phyloP scores from a whole-genome alignment of 2,888 invertebrate species.

The Caenorhabditis panamensis region DNA sequence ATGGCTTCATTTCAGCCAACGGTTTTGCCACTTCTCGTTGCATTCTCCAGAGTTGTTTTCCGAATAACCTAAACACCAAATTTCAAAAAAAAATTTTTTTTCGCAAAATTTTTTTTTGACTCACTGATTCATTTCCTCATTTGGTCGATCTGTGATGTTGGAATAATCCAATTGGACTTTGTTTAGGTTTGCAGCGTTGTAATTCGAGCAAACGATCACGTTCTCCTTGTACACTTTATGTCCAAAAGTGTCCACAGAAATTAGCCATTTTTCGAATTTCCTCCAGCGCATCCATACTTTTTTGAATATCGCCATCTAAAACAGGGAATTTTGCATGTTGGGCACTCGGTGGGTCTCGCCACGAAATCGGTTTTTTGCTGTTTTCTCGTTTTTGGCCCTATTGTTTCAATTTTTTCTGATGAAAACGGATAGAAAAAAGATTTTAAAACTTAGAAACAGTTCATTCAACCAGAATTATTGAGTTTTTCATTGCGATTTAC shows the following conservation, averaged over 20 bases:
- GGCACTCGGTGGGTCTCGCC: too few species aligned
- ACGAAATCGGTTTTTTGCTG: too few species aligned
- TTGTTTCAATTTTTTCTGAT: too few species aligned
- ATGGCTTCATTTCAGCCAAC: slow-evolving; percentile 41
- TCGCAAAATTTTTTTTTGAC: slow-evolving; percentile 4
- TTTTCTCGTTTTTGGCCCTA: too few species aligned
- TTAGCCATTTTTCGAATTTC: slow-evolving; percentile 58
- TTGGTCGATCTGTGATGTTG: slow-evolving; percentile 44
- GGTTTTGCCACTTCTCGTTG: slow-evolving; percentile 52
- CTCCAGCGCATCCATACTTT: slow-evolving; percentile 55
- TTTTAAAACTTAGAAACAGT: too few species aligned
- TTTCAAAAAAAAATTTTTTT: not conserved
- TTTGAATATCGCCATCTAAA: slow-evolving; percentile 50
- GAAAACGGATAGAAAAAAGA: too few species aligned
- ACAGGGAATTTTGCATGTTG: not conserved
- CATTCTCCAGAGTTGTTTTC: slow-evolving; percentile 41
- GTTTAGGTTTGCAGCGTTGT: slow-evolving; percentile 49
- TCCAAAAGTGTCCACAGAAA: slow-evolving; percentile 57
- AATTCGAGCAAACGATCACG: slow-evolving; percentile 54
- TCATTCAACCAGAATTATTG: too few species aligned
- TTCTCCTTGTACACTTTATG: slow-evolving; percentile 48
- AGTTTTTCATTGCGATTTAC: too few species aligned
- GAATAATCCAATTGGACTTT: slow-evolving; percentile 51
- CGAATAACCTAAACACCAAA: slow-evolving; percentile 34
- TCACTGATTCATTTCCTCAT: slow-evolving; percentile 48